Base-by-base conservation (phyloP, 2,888 invertebrate genomes). In the Blera fallax region DNA sequence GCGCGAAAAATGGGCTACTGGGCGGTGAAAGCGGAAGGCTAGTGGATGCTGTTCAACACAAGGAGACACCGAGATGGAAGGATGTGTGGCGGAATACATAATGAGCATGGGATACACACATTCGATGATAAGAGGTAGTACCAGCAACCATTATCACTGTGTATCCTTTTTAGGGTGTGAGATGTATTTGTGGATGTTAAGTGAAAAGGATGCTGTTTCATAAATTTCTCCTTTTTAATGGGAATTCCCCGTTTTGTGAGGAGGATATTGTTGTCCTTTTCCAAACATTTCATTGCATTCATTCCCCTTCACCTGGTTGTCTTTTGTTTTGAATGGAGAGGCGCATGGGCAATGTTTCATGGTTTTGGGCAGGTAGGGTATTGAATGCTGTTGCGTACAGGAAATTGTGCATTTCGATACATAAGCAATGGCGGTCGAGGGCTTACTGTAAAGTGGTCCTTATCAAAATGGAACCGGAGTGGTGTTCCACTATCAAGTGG, bases 101-200 rank as follows among this genome's bases (percentile, higher is more conserved):
- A 82, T 82, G 70, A 83, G 67, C 79, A 27, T 74, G 74, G 83
- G 79, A 79, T 84, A 84, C 84, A 79, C 74, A 84, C 84, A 79
- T 70, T 84, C 52, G 45, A 70, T 84, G 74, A 79, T 84, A 84
- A 80, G 69, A 70, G 74, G 50, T 69, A 32, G 64, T 69, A 60
- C 50, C 24, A 60, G 24, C 65, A 45, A 58, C 73, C 62, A 60
- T 79, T 74, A 69, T 70, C 69, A 64, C 69, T 43, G 37, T 52
- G 60, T 72, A 52, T 82, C 45, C 70, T 29, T 43, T 8, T 32
- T 18, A 16, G 37, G 45, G 34, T 65, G 65, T 62, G 69, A 50
- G 69, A 45, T 45, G 16, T 37, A 37, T 56, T 70, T 85, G 84
- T 85, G 84, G 84, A 85, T 45, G 21, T 11, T 29, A 58, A 70